Conservation (phyloP, 2,113 vertebrate species). For the Coptodon bakossiorum region DNA sequence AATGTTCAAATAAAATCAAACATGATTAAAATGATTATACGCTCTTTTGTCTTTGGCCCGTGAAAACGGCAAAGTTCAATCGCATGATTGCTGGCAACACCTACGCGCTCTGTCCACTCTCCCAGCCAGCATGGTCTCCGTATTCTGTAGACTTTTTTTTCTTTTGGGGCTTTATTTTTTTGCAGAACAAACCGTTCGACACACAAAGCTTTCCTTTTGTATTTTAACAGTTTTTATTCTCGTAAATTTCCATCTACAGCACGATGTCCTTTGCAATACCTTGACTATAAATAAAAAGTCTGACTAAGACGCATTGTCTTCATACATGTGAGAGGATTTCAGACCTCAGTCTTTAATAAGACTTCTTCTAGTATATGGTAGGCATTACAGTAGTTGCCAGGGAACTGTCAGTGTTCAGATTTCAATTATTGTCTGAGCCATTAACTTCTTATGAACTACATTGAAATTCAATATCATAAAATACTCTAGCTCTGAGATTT, state of each 20-base stretch:
- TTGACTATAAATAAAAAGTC: background rate
- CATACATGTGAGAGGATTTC: background rate
- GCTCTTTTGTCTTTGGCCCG: background rate
- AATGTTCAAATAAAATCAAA: background rate
- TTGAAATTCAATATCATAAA: background rate
- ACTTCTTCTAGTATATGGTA: background rate
- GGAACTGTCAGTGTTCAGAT: background rate
- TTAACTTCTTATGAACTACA: background rate
- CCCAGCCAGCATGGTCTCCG: background rate
- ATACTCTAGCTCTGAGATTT: background rate
- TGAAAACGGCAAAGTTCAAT: background rate
- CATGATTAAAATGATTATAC: background rate
- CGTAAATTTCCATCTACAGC: background rate
- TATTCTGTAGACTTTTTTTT: background rate
- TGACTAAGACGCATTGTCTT: background rate
- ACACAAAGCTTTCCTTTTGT: background rate
- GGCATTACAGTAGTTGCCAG: background rate
- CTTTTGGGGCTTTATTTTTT: background rate
- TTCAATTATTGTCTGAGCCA: background rate
- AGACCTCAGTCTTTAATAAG: background rate
- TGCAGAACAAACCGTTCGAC: background rate
- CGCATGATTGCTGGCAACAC: background rate
- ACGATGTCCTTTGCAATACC: background rate
- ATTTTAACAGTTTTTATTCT: background rate
- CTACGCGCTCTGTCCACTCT: background rate